Evolutionary conservation across 2,888 invertebrate genomes (phyloP).

Genomic region (Caenorhabditis doughertyi): DNA sequence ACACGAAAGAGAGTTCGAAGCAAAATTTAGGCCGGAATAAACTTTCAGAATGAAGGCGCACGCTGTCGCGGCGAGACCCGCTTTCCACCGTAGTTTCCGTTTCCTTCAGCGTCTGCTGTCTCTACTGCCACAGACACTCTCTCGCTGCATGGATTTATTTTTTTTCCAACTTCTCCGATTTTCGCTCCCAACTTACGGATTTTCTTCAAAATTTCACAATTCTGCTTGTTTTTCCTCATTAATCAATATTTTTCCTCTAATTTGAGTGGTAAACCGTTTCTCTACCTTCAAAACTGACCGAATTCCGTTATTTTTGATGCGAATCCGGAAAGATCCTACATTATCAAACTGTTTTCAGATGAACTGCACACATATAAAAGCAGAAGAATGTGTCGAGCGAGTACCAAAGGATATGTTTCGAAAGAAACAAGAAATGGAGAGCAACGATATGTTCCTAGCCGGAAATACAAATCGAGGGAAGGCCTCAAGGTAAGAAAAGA

Average conservation of each 20-base stretch:
- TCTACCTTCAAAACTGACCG: slow-evolving; percentile 7
- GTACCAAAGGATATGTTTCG: slow-evolving; percentile 51
- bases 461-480: slow-evolving; percentile 46
- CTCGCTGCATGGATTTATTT: slow-evolving; percentile 54
- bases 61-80: slow-evolving; percentile 56
- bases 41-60: slow-evolving; percentile 58
- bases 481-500: slow-evolving; percentile 28
- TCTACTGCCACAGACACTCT: slow-evolving; percentile 20
- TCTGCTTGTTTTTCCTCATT: slow-evolving; percentile 5
- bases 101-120: slow-evolving; percentile 34
- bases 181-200: slow-evolving; percentile 23
- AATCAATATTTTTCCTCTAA: slow-evolving; percentile 9
- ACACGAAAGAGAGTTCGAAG: too few species aligned
- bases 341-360: slow-evolving; percentile 25
- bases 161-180: slow-evolving; percentile 45
- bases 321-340: background rate
- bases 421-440: slow-evolving; percentile 50
- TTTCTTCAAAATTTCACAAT: slow-evolving; percentile 11
- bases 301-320: slow-evolving; percentile 21
- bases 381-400: slow-evolving; percentile 43
- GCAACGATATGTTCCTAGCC: slow-evolving; percentile 37
- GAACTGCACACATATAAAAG: slow-evolving; percentile 45
- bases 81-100: slow-evolving; percentile 41
- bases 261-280: slow-evolving; percentile 39
- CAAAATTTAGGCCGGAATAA: slow-evolving; percentile 56